Conservation (phyloP, 1,140 invertebrate species). For the Drosophila nikananu region DNA sequence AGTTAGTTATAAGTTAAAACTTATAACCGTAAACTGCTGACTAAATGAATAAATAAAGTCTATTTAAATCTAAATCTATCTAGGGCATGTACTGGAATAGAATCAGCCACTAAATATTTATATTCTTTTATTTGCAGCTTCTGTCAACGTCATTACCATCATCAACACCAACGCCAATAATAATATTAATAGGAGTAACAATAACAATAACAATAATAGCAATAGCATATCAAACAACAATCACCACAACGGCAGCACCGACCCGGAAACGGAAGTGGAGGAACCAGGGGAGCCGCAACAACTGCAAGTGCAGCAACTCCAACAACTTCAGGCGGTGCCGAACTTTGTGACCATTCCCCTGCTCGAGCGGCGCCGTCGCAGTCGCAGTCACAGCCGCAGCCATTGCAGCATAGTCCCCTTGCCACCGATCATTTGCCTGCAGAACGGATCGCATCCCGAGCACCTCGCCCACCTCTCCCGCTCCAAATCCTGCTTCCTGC, state of each 20-base stretch:
- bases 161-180: conserved; percentile 23
- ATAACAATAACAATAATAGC: conserved; percentile 18
- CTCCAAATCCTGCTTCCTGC: conserved; percentile 71
- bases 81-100: no score
- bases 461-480: conserved; percentile 58
- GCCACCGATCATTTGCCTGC: conserved; percentile 72
- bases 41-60: not conserved
- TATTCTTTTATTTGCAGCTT: conserved; percentile 23
- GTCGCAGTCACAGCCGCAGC: conserved; percentile 73
- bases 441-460: conserved; percentile 59
- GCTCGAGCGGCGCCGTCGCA: conserved; percentile 64
- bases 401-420: conserved; percentile 61
- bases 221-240: conserved; percentile 31
- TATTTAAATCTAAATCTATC: not conserved
- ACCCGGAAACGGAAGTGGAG: conserved; percentile 28
- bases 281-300: conserved; percentile 17
- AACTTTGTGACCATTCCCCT: conserved; percentile 65
- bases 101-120: not conserved
- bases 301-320: conserved; percentile 20
- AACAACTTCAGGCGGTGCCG: conserved; percentile 14
- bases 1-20: no score
- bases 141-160: conserved; percentile 65
- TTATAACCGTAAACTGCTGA: not conserved
- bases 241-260: conserved; percentile 26
- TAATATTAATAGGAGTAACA: conserved; percentile 25